Percentiles rank a stretch among this genome's conserved stretches.
Conservation (phyloP, 2,113 vertebrate species). For the Lycocorax pyrrhopterus region DNA sequence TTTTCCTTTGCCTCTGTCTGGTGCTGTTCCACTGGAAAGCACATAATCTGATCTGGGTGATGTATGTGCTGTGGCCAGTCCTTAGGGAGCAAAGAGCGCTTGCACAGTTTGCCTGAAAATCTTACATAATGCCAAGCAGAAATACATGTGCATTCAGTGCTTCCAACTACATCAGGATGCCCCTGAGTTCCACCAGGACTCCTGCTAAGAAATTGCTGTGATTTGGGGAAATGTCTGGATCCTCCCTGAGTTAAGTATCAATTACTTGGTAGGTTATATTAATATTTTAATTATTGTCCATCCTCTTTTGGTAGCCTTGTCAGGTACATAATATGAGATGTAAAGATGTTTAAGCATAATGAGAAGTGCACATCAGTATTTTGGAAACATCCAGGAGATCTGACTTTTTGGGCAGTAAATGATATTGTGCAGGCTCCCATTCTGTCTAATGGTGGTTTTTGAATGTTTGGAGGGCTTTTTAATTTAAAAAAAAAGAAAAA, state of each 20-base stretch:
- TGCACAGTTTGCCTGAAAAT: neutral
- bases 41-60: neutral
- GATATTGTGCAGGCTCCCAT: neutral
- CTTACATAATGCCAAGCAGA: neutral
- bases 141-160: accelerated
- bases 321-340: neutral
- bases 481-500: neutral
- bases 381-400: neutral
- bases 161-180: neutral
- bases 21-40: neutral
- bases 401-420: neutral
- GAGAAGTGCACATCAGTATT: neutral
- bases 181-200: neutral
- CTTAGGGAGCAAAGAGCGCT: neutral
- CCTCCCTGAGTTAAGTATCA: neutral
- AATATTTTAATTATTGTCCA: neutral
- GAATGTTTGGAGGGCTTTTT: neutral
- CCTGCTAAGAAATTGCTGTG: neutral
- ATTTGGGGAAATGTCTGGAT: neutral
- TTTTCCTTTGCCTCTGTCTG: neutral
- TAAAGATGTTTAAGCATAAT: neutral
- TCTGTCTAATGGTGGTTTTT: neutral
- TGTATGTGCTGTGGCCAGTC: neutral
- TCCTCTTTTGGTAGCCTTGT: neutral
- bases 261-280: neutral